phyloP scores from a whole-genome alignment of 2,113 vertebrate species.

The Dinomys branickii region DNA sequence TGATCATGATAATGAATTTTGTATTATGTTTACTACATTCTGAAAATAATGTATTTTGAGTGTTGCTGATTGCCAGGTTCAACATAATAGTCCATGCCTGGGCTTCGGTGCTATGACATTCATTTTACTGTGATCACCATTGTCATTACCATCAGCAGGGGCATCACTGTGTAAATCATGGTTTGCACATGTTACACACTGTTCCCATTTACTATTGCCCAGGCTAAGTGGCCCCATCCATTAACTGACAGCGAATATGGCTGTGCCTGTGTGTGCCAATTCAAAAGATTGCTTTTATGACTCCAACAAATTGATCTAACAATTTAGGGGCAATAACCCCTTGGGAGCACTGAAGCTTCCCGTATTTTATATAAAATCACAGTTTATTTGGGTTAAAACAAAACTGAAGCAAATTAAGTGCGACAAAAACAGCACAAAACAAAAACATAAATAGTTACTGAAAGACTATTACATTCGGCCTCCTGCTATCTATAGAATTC shows the following conservation, averaged over 20 bases:
- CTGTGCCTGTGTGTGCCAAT: background rate
- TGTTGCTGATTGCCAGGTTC: constrained; percentile 55
- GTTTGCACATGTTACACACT: background rate
- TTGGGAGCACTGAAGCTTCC: background rate
- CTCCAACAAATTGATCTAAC: background rate
- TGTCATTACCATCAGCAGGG: constrained; percentile 1
- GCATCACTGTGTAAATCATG: background rate
- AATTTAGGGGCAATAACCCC: background rate
- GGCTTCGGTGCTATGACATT: background rate
- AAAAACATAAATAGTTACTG: background rate
- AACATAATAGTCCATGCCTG: constrained; percentile 36
- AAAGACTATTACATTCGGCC: background rate
- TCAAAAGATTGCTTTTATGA: constrained; percentile 42
- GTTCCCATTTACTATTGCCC: background rate
- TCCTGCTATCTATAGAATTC: background rate
- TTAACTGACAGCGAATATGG: background rate
- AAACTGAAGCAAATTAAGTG: background rate
- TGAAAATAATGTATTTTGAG: constrained; percentile 47
- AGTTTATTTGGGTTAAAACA: constrained; percentile 6
- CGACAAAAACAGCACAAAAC: background rate
- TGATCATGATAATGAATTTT: constrained; percentile 62
- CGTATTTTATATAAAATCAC: background rate
- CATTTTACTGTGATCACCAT: background rate
- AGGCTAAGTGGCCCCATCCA: background rate
- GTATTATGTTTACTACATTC: constrained; percentile 6